Evolutionary conservation across 1,140 invertebrate species (phyloP).

Genomic region (Papilio aristodemus): DNA sequence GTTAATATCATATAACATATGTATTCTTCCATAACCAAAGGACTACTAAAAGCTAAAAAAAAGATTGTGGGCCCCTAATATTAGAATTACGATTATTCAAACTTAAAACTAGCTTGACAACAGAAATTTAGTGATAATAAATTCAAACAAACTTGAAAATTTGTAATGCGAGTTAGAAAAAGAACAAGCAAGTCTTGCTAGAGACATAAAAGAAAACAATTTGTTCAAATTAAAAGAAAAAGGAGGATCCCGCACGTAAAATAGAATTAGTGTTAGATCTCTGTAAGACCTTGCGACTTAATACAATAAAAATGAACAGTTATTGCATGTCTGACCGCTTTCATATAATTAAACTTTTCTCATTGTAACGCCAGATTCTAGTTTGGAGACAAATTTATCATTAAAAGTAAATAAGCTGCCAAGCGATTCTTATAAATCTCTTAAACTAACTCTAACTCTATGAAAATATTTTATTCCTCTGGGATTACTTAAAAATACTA

Average conservation of each 20-base stretch:
- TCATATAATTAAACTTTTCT: not conserved
- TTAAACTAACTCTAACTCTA: too few relatives aligned
- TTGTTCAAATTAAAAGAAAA: conserved; percentile 16
- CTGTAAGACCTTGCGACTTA: not conserved
- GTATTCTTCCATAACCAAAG: too few relatives aligned
- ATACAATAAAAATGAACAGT: conserved; percentile 20
- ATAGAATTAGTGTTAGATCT: conserved; percentile 14
- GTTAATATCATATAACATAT: too few relatives aligned
- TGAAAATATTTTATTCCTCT: too few relatives aligned
- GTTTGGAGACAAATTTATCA: not conserved
- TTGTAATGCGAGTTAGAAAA: not conserved
- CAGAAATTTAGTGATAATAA: too few relatives aligned
- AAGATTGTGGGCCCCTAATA: too few relatives aligned
- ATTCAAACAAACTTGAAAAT: not conserved
- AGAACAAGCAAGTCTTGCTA: not conserved
- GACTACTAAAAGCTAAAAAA: too few relatives aligned
- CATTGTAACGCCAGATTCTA: not conserved
- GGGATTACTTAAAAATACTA: too few relatives aligned
- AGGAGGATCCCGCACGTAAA: conserved; percentile 3
- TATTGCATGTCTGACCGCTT: not conserved
- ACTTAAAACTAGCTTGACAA: too few relatives aligned
- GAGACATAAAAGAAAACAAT: conserved; percentile 10
- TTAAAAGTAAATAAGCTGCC: too few relatives aligned
- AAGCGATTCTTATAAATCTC: too few relatives aligned
- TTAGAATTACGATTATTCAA: too few relatives aligned